A percentile compares a stretch with the other conserved stretches of the same genome.
Evolutionary conservation across 2,888 invertebrate genomes (phyloP).

Genomic region (Lochmaea capreae): DNA sequence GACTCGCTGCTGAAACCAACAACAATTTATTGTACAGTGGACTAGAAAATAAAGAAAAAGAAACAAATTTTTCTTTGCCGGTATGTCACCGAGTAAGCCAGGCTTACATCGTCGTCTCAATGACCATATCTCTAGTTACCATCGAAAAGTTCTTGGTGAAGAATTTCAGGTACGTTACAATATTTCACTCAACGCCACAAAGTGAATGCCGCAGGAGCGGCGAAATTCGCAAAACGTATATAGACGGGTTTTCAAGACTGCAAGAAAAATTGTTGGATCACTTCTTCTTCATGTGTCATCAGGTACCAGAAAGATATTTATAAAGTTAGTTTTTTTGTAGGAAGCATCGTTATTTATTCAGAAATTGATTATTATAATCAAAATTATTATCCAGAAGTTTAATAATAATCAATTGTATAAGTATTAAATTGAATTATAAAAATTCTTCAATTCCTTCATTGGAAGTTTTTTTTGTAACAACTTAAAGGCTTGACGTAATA

Average conservation of each 20-base stretch:
- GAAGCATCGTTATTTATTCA: too few relatives aligned
- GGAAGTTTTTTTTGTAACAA: too few relatives aligned
- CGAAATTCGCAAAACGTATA: conserved; percentile 57
- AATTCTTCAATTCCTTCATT: too few relatives aligned
- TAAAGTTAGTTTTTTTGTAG: background rate
- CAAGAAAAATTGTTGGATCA: background rate
- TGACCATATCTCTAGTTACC: conserved; percentile 62
- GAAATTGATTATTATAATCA: too few relatives aligned
- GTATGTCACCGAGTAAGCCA: background rate
- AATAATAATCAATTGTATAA: too few relatives aligned
- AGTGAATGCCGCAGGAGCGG: conserved; percentile 51
- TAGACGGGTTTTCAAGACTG: background rate
- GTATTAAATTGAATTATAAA: too few relatives aligned
- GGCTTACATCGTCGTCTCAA: conserved; percentile 53
- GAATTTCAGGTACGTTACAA: conserved; percentile 62
- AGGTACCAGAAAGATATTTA: background rate
- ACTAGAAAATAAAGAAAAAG: background rate
- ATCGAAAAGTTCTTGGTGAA: conserved; percentile 62
- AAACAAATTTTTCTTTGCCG: background rate
- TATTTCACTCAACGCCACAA: conserved; percentile 60
- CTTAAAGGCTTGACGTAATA: too few relatives aligned
- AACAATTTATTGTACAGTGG: too few relatives aligned
- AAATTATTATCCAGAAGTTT: too few relatives aligned
- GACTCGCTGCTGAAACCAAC: too few relatives aligned
- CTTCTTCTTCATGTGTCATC: background rate